phyloP scores from a whole-genome alignment of 1,140 invertebrate species.

The Bombus sibiricus region DNA sequence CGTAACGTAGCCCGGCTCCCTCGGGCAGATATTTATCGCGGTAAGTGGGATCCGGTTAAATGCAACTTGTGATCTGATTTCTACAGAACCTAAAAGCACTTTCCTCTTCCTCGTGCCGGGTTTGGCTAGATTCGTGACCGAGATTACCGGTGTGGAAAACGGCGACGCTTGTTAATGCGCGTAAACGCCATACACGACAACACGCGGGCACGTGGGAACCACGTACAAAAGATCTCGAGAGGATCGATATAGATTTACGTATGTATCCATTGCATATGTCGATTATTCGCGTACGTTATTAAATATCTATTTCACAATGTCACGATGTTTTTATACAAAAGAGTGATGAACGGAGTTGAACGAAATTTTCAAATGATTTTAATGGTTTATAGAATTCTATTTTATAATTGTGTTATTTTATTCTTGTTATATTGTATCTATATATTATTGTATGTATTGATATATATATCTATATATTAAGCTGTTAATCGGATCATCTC shows the following conservation, averaged over 20 bases:
- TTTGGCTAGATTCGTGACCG: slow-evolving; percentile 53
- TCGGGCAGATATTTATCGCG: slow-evolving; percentile 74
- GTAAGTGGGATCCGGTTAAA: slow-evolving; percentile 77
- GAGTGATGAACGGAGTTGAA: background rate
- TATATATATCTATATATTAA: too few relatives aligned
- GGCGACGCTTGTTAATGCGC: slow-evolving; percentile 48
- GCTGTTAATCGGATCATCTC: background rate
- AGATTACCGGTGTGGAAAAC: slow-evolving; percentile 62
- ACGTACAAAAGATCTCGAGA: slow-evolving; percentile 15
- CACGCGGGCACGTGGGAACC: slow-evolving; percentile 48
- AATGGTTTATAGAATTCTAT: too few relatives aligned
- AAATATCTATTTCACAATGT: too few relatives aligned
- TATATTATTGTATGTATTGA: too few relatives aligned
- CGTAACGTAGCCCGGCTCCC: slow-evolving; percentile 40
- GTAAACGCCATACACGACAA: slow-evolving; percentile 18
- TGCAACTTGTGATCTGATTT: slow-evolving; percentile 75
- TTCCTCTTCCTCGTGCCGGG: slow-evolving; percentile 49
- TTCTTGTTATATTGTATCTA: too few relatives aligned
- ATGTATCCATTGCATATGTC: background rate
- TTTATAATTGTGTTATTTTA: background rate
- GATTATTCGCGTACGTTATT: background rate
- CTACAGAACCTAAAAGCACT: slow-evolving; percentile 68
- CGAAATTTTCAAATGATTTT: too few relatives aligned
- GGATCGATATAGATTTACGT: background rate
- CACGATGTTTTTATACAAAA: background rate